Evolutionary conservation across 2,797 vertebrate species (phyloP), one percentile per base, ranked within the genome.

Genomic region (Galaxias olidus): DNA sequence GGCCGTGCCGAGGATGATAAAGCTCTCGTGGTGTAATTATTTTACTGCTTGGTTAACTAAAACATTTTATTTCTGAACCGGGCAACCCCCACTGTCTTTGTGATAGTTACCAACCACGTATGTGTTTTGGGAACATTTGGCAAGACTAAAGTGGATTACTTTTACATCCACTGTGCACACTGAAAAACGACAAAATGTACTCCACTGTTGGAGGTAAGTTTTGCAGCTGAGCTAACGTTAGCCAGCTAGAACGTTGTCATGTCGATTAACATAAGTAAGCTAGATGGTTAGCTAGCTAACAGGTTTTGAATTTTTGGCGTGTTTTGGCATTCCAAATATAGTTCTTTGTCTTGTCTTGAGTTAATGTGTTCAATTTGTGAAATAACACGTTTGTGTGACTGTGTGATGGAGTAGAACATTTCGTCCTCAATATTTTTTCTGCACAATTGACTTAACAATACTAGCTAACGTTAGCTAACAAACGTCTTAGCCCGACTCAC

Each of bases 171-270:
- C 84, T 79, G 78, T 72, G 85, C 65, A 76, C 87, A 81, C 74
- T 78, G 61, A 79, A 82, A 87, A 82, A 88, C 81, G 84, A 87
- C 82, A 88, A 92, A 89, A 93, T 93, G 92, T 93, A 87, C 86
- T 86, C 92, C 85, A 89, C 90, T 84, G 67, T 90, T 87, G 90
- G 84, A 86, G 91, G 91, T 93, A 89, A 92, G 91, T 90, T 78
- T 87, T 86, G 86, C 87, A 42, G 81, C 80, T 83, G 77, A 70
- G 61, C 54, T 77, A 82, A 48, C 12, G 12, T n/a, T 61, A 63
- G 48, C 44, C 67, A 4, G 84, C 77, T 79, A 81, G 67, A n/a
- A n/a, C n/a, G n/a, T n/a, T n/a, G n/a, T n/a, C n/a, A n/a, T n/a
- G n/a, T n/a, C n/a, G n/a, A n/a, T n/a, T 52, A 19, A 10, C 50